Conservation (phyloP, 1,140 invertebrate species). For the Drosophila orena region DNA sequence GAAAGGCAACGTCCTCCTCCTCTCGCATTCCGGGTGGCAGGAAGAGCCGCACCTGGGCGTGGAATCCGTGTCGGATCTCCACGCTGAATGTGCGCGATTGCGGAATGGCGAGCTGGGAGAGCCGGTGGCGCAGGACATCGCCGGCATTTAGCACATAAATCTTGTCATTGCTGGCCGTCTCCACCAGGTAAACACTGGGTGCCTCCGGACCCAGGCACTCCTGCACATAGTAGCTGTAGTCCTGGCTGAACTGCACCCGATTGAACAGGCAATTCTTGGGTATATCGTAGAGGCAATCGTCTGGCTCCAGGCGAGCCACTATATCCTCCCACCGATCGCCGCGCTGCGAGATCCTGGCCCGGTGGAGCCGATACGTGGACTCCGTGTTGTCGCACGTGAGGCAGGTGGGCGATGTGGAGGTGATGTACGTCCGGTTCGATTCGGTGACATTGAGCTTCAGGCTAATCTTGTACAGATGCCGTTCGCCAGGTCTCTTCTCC, state of each 20-base stretch:
- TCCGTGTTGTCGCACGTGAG: conserved; percentile 82
- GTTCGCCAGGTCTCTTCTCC: conserved; percentile 88
- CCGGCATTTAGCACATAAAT: conserved; percentile 87
- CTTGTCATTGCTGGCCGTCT: conserved; percentile 86
- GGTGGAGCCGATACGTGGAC: conserved; percentile 66
- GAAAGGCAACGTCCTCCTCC: conserved; percentile 92
- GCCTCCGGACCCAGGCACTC: conserved; percentile 91
- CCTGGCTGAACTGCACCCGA: conserved; percentile 88
- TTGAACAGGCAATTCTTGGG: conserved; percentile 88
- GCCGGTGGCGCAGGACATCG: conserved; percentile 85
- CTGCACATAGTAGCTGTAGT: conserved; percentile 87
- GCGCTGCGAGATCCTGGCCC: conserved; percentile 49
- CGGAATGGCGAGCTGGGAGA: conserved; percentile 86
- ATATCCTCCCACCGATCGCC: conserved; percentile 72
- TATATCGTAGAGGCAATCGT: conserved; percentile 81
- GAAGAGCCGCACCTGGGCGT: conserved; percentile 88
- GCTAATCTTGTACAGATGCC: conserved; percentile 90
- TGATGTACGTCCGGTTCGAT: conserved; percentile 80
- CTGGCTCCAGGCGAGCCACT: conserved; percentile 64
- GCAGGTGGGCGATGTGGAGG: conserved; percentile 76
- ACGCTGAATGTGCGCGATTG: conserved; percentile 87
- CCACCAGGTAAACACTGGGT: conserved; percentile 87
- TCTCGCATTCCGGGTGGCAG: conserved; percentile 92
- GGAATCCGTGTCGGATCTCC: conserved; percentile 86
- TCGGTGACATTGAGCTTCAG: conserved; percentile 84